These are phyloP conservation scores for Pollenia angustigena DNA, from an alignment of 2,888 invertebrate genomes.

Conservation along the genomic window DNA sequence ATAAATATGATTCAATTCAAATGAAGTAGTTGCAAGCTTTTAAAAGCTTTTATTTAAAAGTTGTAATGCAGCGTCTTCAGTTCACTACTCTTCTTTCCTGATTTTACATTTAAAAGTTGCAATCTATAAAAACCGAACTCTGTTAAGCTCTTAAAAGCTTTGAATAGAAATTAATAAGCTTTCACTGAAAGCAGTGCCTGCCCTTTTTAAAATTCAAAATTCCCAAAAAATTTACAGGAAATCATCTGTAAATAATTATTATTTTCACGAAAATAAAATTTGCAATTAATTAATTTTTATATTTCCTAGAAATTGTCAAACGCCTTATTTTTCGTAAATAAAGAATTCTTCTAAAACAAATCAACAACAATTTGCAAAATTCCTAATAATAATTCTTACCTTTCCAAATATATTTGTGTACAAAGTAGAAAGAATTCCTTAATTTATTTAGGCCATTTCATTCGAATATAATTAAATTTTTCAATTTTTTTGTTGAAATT, in stretches of 20 bases:
- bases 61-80: too few species aligned
- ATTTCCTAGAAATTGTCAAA: constrained; percentile 37
- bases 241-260: not conserved
- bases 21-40: too few species aligned
- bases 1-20: too few species aligned
- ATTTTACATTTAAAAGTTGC: too few species aligned
- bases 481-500: constrained; percentile 44
- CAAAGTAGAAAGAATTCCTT: constrained; percentile 51
- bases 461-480: constrained; percentile 62
- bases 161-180: too few species aligned
- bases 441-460: constrained; percentile 69
- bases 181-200: too few species aligned
- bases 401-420: constrained; percentile 23
- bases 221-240: not conserved
- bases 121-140: too few species aligned
- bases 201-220: not conserved
- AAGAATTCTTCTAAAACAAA: constrained; percentile 20
- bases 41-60: too few species aligned
- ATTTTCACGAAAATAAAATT: not conserved
- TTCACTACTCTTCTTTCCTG: too few species aligned
- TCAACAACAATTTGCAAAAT: constrained; percentile 28
- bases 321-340: constrained; percentile 12
- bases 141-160: too few species aligned
- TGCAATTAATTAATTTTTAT: not conserved
- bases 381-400: constrained; percentile 53